Percentiles rank a stretch among this genome's conserved stretches.
Conservation (phyloP, 2,797 vertebrate genomes). For the Ambastaia sidthimunki region DNA sequence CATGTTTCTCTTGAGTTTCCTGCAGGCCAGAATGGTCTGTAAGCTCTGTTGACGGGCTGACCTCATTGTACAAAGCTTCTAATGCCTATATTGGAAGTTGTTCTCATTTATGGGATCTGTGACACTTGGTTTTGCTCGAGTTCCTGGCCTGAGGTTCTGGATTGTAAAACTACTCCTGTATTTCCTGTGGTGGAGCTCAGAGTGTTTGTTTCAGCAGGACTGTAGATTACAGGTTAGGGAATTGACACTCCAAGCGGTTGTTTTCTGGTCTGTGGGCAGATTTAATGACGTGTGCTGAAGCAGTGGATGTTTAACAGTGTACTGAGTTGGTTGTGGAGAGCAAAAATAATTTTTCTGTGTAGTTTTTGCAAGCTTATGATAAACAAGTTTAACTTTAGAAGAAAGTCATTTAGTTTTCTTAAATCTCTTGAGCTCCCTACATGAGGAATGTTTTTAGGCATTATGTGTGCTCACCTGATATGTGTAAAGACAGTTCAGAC, state of each 20-base stretch:
- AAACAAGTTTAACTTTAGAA: too few relatives aligned
- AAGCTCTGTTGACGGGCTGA: constrained; percentile 23
- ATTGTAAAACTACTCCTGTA: background rate
- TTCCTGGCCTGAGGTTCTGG: constrained; percentile 5
- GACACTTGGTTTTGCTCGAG: background rate
- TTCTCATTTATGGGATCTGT: constrained; percentile 21
- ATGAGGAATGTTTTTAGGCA: too few relatives aligned
- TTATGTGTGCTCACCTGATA: too few relatives aligned
- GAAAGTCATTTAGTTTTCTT: too few relatives aligned
- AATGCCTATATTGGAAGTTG: constrained; percentile 17
- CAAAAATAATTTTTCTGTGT: too few relatives aligned
- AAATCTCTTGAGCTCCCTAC: too few relatives aligned
- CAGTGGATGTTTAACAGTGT: background rate
- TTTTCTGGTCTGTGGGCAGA: constrained; percentile 23
- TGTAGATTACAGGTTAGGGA: constrained; percentile 17
- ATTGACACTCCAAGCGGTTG: constrained; percentile 23
- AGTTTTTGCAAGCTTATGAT: too few relatives aligned
- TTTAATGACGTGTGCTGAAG: background rate
- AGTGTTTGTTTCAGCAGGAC: constrained; percentile 19
- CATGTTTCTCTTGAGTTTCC: constrained; percentile 38
- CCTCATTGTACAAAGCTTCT: constrained; percentile 24
- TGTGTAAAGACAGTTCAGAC: too few relatives aligned
- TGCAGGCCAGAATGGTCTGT: constrained; percentile 6
- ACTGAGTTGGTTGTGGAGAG: background rate
- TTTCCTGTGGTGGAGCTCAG: constrained; percentile 21